These are phyloP conservation scores for Xenops minutus DNA, from an alignment of 2,797 vertebrate genomes.

Conservation along the genomic window DNA sequence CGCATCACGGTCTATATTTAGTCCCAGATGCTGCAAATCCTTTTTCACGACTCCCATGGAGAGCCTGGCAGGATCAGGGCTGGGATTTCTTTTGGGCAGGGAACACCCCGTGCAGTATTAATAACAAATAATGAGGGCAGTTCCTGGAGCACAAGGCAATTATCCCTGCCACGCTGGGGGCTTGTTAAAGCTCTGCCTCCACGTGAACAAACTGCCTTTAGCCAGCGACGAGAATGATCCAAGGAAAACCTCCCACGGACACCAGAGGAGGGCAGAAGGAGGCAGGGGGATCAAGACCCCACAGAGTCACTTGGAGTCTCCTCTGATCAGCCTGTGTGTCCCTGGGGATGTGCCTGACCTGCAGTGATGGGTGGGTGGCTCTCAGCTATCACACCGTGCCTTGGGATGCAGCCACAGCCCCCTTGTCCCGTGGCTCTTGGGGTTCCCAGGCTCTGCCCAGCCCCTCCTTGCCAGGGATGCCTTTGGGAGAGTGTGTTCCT, in stretches of 20 bases:
- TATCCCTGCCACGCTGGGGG: not conserved
- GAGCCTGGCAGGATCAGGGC: not conserved
- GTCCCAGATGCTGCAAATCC: not conserved
- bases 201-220: not conserved
- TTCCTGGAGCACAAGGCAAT: not conserved
- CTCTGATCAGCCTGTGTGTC: not conserved
- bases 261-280: slow-evolving; percentile 42
- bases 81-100: not conserved
- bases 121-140: not conserved
- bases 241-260: not conserved
- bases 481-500: not conserved
- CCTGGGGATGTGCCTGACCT: not conserved
- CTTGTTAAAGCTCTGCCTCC: not conserved
- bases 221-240: rapidly evolving
- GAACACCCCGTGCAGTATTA: not conserved
- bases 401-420: not conserved
- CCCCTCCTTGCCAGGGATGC: not conserved
- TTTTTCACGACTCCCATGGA: not conserved
- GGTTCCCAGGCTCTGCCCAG: not conserved
- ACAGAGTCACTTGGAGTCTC: rapidly evolving
- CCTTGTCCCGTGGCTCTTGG: not conserved
- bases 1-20: not conserved
- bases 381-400: not conserved
- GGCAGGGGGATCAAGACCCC: not conserved
- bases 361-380: not conserved